Percentiles rank a stretch among this genome's conserved stretches.
phyloP scores from a whole-genome alignment of 2,888 invertebrate species.

The Drosophila infuscata region DNA sequence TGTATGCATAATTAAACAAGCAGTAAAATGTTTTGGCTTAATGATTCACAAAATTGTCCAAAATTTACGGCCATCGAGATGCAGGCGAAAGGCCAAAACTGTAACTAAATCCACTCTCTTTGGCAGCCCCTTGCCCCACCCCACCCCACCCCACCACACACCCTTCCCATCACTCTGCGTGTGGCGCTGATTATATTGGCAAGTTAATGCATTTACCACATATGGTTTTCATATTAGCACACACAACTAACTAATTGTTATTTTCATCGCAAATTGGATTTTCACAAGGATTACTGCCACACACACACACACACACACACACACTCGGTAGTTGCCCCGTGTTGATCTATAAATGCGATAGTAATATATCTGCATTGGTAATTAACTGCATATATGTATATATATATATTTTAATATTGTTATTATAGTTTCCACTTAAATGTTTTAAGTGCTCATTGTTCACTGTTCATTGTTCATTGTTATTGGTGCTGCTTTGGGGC shows the following conservation, averaged over 20 bases:
- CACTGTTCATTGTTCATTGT: background rate
- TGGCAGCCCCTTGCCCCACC: background rate
- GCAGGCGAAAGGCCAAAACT: slow-evolving; percentile 45
- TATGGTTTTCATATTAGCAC: slow-evolving; percentile 57
- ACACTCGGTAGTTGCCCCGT: background rate
- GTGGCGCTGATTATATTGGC: slow-evolving; percentile 60
- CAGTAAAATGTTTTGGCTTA: slow-evolving; percentile 79
- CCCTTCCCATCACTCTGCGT: slow-evolving; percentile 4
- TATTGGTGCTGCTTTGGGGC: slow-evolving; percentile 12
- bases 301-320: slow-evolving; percentile 31
- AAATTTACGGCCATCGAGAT: slow-evolving; percentile 62
- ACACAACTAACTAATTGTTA: slow-evolving; percentile 74
- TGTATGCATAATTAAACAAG: slow-evolving; percentile 79
- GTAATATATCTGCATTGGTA: slow-evolving; percentile 14
- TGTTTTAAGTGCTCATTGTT: slow-evolving; percentile 40
- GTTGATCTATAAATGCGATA: slow-evolving; percentile 38
- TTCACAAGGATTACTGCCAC: slow-evolving; percentile 62
- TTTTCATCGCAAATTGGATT: slow-evolving; percentile 79
- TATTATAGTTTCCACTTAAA: slow-evolving; percentile 28
- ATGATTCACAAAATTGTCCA: slow-evolving; percentile 76
- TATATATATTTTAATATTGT: slow-evolving; percentile 40
- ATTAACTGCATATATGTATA: background rate
- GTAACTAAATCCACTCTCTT: slow-evolving; percentile 4
- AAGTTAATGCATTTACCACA: slow-evolving; percentile 75
- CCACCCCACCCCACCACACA: too few species aligned